A percentile compares a stretch with the other conserved stretches of the same genome.
Conservation (phyloP, 2,888 invertebrate genomes). For the Tetranychus piercei region DNA sequence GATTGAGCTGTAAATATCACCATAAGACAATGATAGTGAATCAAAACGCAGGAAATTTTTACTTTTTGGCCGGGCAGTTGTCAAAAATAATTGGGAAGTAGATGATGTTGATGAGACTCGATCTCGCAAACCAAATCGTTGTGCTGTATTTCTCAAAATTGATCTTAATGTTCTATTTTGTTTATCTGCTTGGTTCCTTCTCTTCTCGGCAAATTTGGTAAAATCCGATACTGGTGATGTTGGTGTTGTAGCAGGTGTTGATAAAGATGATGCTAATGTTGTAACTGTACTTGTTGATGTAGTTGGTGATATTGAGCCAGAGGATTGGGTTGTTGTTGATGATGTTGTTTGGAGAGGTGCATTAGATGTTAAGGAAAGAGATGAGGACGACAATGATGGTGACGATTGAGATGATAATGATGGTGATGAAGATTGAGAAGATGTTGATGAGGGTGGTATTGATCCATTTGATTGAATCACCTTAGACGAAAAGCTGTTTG, state of each 20-base stretch:
- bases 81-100: conserved; percentile 19
- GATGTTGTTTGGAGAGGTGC: background rate
- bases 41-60: conserved; percentile 13
- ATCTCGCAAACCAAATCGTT: background rate
- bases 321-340: background rate
- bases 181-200: conserved; percentile 57
- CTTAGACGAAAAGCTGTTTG: background rate
- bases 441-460: background rate
- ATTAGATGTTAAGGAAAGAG: background rate
- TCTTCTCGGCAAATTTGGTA: conserved; percentile 67
- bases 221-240: conserved; percentile 38
- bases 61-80: conserved; percentile 1
- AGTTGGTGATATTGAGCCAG: background rate
- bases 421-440: background rate
- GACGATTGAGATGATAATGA: background rate
- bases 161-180: conserved; percentile 55
- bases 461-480: background rate
- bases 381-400: background rate
- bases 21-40: conserved; percentile 14
- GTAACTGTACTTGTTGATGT: background rate
- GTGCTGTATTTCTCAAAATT: conserved; percentile 42
- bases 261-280: background rate
- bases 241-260: background rate
- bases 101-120: conserved; percentile 28
- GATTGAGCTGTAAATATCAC: conserved; percentile 8